Base-by-base conservation (phyloP, 2,888 invertebrate genomes). In the Drymonia ruficornis region DNA sequence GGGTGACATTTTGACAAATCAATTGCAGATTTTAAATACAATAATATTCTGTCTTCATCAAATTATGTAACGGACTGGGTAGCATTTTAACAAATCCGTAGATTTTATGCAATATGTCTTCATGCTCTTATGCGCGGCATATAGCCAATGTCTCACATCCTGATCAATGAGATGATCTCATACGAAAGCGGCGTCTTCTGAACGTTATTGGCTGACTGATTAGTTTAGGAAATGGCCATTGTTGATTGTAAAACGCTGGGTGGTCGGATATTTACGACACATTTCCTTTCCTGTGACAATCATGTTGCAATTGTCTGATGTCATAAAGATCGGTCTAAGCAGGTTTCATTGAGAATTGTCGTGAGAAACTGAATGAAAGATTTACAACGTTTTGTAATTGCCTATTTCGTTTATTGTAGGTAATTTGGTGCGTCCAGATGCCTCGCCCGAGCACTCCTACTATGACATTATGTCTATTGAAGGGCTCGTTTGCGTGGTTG, bases 241-340 rank as follows among this genome's bases (percentile, higher is more conserved):
- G 45, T 45, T 28, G 45, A 45, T 45, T 45, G 45, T 45, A 45
- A 45, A 45, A 1, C 45, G 45, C 18, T 45, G 45, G 45, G 45
- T 45, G 45, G 45, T 45, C 45, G 47, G 15, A 19, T 53, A 40
- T 43, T 23, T 43, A 34, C 15, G 34, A 48, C 43, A 31, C 53
- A 13, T 38, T 54, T 51, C 47, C 45, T 5, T 31, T 12, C 23
- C 12, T 49, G 16, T 13, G 28, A 28, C 45, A 45, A 28, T 18
- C 18, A 19, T 28, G 45, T 45, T 13, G 28, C 43, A 45, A 45
- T 45, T 45, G 12, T 44, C 19, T 23, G 44, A 23, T 18, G 16
- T 18, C 40, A 16, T 7, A 18, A 12, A 28, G 15, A 28, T 28
- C 45, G 6, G n/a, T 45, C 28, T 8, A 8, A 19, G 23, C 28